Conservation (phyloP, 2,888 invertebrate genomes). For the Kryphioiulus occultus region DNA sequence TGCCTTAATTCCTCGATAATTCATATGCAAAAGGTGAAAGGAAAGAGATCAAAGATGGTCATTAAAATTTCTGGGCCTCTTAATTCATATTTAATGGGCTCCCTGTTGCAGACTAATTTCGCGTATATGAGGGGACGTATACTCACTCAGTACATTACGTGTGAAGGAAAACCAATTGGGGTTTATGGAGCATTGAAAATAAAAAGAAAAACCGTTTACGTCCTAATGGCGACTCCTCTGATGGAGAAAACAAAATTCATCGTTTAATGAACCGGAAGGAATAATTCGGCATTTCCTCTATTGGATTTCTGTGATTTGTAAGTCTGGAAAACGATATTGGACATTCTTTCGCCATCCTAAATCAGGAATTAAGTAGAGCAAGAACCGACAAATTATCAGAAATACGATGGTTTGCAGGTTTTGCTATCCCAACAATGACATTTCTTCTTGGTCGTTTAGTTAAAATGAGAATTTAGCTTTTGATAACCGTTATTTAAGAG, state of each 20-base stretch:
- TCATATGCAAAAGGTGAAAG: slow-evolving; percentile 8
- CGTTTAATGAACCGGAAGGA: slow-evolving; percentile 9
- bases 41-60: neutral
- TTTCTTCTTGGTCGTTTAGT: neutral
- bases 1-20: slow-evolving; percentile 26
- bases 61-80: slow-evolving; percentile 12
- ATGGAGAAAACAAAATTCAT: slow-evolving; percentile 13
- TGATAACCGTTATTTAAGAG: no score
- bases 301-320: neutral
- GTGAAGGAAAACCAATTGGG: neutral
- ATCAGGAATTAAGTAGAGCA: slow-evolving; percentile 27
- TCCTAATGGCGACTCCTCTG: neutral
- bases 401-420: neutral
- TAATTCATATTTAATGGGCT: slow-evolving; percentile 27
- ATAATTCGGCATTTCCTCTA: neutral
- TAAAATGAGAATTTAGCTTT: neutral
- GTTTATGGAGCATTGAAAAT: neutral
- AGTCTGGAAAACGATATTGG: slow-evolving; percentile 12
- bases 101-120: neutral
- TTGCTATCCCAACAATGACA: neutral
- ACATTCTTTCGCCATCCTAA: neutral
- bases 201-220: neutral
- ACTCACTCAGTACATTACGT: neutral
- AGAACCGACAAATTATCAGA: neutral
- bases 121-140: neutral